Evolutionary conservation across 2,113 vertebrate species (phyloP).

Genomic region (Oryzias curvinotus): DNA sequence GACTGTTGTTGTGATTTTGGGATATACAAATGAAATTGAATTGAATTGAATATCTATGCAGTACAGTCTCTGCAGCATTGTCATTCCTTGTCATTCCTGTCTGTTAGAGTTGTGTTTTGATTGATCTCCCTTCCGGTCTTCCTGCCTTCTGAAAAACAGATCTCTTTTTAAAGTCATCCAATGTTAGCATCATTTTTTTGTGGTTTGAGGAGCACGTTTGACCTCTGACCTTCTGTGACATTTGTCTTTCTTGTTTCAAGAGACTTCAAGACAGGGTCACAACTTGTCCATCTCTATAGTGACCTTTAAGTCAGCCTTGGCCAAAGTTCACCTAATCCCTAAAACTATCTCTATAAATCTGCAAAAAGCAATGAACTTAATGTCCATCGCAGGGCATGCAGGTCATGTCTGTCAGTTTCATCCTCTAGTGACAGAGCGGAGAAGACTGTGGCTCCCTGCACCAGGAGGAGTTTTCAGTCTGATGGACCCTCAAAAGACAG

Average conservation of each 20-base stretch:
- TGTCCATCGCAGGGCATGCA: background rate
- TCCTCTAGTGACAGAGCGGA: conserved; percentile 20
- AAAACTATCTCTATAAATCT: conserved; percentile 33
- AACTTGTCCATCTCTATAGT: conserved; percentile 38
- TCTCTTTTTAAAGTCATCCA: no score
- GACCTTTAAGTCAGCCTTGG: conserved; percentile 11
- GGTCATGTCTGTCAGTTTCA: conserved; percentile 44
- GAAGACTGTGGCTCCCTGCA: conserved; percentile 22
- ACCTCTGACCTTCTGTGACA: conserved; percentile 42
- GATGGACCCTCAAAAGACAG: conserved; percentile 41
- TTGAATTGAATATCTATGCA: no score
- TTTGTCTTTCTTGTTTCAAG: conserved; percentile 6
- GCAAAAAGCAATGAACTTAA: background rate
- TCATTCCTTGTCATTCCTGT: no score
- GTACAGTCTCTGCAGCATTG: no score
- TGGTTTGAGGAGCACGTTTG: conserved; percentile 16
- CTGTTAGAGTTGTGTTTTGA: no score
- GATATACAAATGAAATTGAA: no score
- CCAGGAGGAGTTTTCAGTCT: conserved; percentile 27
- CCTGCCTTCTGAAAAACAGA: no score
- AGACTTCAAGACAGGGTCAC: conserved; percentile 27
- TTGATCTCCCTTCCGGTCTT: no score
- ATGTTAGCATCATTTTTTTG: no score
- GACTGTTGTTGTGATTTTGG: no score
- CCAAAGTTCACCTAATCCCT: conserved; percentile 25